phyloP scores from a whole-genome alignment of 2,888 invertebrate species.

The Pomacea canaliculata region DNA sequence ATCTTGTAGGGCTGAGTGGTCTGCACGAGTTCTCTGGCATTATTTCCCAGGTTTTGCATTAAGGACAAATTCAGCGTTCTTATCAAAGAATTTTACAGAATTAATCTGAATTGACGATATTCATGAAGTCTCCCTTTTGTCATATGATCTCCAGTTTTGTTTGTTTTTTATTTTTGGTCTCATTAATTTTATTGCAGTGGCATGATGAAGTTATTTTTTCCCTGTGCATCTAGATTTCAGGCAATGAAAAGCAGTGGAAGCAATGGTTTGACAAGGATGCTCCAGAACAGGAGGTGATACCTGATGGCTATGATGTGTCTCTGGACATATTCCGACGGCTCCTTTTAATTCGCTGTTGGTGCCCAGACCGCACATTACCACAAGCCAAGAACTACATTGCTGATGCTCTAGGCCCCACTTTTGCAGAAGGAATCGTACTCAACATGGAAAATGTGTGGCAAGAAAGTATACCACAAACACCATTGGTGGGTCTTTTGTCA shows the following conservation, averaged over 20 bases:
- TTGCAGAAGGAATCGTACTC: constrained; percentile 68
- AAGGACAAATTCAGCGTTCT: no score
- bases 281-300: constrained; percentile 69
- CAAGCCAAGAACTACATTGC: constrained; percentile 67
- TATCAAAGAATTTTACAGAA: no score
- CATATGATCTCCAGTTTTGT: no score
- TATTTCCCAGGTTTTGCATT: constrained; percentile 61
- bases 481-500: constrained; percentile 68
- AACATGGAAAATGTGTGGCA: constrained; percentile 68
- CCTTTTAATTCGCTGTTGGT: constrained; percentile 68
- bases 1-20: constrained; percentile 68
- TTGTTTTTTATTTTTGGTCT: no score
- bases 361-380: constrained; percentile 69
- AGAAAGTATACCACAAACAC: constrained; percentile 63
- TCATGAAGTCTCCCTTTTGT: no score
- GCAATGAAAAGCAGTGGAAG: constrained; percentile 69
- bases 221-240: constrained; percentile 46
- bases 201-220: no score
- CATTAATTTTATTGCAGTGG: no score
- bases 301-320: constrained; percentile 68
- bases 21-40: constrained; percentile 69
- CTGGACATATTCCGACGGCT: constrained; percentile 68
- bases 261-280: constrained; percentile 70
- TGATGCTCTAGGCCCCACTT: constrained; percentile 66
- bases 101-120: no score